Conservation (phyloP, 2,113 vertebrate species). For the Ophiodon elongatus region DNA sequence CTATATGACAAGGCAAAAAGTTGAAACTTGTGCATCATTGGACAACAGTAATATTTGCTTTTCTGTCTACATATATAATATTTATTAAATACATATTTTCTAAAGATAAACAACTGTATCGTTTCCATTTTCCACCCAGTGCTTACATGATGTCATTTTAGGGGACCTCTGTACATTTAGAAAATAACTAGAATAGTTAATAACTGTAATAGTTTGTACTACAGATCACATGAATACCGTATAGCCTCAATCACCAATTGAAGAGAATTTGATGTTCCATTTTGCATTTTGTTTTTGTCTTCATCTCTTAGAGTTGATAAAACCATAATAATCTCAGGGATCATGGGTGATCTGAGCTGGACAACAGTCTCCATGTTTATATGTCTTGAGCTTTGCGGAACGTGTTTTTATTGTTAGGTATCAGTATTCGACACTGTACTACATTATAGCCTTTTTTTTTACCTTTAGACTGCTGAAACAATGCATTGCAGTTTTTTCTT, state of each 20-base stretch:
- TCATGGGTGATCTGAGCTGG: background rate
- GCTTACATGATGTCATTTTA: background rate
- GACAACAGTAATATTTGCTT: background rate
- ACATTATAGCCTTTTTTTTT: background rate
- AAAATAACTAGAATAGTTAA: background rate
- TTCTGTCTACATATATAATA: background rate
- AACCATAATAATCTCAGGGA: background rate
- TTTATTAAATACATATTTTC: background rate
- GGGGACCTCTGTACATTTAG: background rate
- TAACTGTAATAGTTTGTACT: background rate
- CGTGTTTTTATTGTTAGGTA: background rate
- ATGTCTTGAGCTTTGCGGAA: background rate
- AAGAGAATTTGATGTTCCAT: background rate
- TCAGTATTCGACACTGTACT: constrained; percentile 6
- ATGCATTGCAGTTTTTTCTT: constrained; percentile 37
- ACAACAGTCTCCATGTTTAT: background rate
- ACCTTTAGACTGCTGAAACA: constrained; percentile 27
- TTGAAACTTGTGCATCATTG: background rate
- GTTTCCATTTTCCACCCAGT: background rate
- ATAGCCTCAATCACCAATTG: background rate
- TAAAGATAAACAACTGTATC: background rate
- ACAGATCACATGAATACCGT: background rate
- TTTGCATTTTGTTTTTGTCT: background rate
- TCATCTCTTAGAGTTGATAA: background rate
- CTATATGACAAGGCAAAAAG: background rate